Evolutionary conservation across 2,113 vertebrate species (phyloP).

Genomic region (Alectura lathami): DNA sequence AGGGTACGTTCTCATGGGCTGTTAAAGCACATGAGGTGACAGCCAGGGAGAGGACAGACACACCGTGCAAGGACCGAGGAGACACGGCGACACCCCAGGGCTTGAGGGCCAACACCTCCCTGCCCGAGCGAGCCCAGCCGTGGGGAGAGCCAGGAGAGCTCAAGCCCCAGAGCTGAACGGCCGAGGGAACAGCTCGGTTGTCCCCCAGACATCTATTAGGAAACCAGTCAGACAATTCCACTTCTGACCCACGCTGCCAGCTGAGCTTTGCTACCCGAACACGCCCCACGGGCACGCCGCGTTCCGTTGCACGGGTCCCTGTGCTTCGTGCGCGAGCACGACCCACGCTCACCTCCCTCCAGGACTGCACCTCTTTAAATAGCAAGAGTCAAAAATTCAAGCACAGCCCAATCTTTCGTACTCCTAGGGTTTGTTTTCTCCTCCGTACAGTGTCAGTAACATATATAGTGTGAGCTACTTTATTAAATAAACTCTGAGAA

Average conservation of each 20-base stretch:
- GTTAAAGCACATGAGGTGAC: background rate
- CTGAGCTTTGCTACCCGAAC: background rate
- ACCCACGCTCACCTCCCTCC: background rate
- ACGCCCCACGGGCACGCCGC: rapidly evolving
- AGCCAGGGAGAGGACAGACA: background rate
- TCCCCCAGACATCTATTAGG: background rate
- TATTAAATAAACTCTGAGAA: conserved; percentile 39
- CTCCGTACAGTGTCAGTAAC: conserved; percentile 17
- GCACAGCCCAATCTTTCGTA: background rate
- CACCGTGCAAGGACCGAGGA: rapidly evolving
- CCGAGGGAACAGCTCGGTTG: background rate
- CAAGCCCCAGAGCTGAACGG: background rate
- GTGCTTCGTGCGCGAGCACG: rapidly evolving
- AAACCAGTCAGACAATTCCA: too few species aligned
- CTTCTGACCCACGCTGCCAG: background rate
- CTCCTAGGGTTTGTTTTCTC: background rate
- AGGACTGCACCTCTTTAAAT: background rate
- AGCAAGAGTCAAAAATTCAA: background rate
- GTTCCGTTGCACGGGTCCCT: background rate
- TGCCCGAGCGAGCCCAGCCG: background rate
- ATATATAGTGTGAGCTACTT: conserved; percentile 19
- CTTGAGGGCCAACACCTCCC: background rate
- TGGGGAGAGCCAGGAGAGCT: background rate
- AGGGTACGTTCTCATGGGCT: rapidly evolving
- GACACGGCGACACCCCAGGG: background rate